phyloP scores from a whole-genome alignment of 2,888 invertebrate species.

The Tortrix viridana region DNA sequence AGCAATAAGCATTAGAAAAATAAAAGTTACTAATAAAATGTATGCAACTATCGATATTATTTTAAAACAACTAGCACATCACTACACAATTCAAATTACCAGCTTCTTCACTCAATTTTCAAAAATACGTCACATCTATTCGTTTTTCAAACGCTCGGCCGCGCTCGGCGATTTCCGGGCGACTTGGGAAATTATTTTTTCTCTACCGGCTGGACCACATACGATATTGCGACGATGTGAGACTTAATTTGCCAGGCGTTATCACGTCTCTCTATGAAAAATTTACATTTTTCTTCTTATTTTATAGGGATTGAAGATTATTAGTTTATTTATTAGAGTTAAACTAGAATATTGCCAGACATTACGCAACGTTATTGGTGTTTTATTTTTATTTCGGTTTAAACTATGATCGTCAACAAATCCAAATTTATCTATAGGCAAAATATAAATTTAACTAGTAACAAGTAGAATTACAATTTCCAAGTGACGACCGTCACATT shows the following conservation, averaged over 20 bases:
- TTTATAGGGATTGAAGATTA: background rate
- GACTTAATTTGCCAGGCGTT: conserved; percentile 4
- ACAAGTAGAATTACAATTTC: too few relatives aligned
- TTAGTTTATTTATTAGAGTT: too few relatives aligned
- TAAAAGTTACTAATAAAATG: too few relatives aligned
- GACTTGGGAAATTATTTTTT: conserved; percentile 13
- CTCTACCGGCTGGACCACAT: conserved; percentile 15
- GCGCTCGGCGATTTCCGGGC: conserved; percentile 18
- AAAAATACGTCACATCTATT: conserved; percentile 17
- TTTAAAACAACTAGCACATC: too few relatives aligned
- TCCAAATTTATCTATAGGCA: too few relatives aligned
- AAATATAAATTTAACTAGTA: too few relatives aligned
- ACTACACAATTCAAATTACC: conserved; percentile 18
- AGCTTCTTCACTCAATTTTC: conserved; percentile 12
- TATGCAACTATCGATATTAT: background rate
- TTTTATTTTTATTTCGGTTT: too few relatives aligned
- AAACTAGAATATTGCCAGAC: too few relatives aligned
- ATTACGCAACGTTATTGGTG: too few relatives aligned
- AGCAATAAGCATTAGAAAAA: too few relatives aligned
- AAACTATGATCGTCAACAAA: too few relatives aligned
- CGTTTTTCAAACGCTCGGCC: conserved; percentile 13
- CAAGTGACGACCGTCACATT: too few relatives aligned
- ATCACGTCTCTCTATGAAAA: conserved; percentile 1
- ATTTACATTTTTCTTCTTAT: background rate
- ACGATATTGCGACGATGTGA: conserved; percentile 11